Evolutionary conservation across 1,140 invertebrate species (phyloP).

Genomic region (Panulirus ornatus): DNA sequence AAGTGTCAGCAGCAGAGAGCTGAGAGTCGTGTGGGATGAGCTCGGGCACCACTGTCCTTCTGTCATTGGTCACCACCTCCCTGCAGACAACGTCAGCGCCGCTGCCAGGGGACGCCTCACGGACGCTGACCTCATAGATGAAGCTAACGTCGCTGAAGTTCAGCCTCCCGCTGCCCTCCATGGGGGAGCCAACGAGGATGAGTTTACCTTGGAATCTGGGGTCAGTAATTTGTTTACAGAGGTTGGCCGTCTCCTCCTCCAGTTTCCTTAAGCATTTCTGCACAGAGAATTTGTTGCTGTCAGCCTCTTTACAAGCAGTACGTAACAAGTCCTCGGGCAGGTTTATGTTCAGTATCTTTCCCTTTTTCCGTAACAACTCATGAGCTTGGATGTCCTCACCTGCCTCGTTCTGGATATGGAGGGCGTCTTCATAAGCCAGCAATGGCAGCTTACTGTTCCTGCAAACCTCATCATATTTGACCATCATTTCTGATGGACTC

Average conservation of each 20-base stretch:
- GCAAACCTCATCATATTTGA: neutral
- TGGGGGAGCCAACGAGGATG: neutral
- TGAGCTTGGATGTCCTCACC: neutral
- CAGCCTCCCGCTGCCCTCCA: neutral
- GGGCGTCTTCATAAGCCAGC: neutral
- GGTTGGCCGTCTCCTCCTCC: neutral
- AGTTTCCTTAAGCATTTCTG: neutral
- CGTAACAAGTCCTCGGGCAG: neutral
- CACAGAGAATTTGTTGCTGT: neutral
- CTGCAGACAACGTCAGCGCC: too few species aligned
- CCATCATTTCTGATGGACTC: neutral
- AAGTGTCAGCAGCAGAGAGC: neutral
- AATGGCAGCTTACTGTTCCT: neutral
- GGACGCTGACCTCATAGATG: neutral
- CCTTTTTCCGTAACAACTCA: neutral
- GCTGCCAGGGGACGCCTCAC: neutral
- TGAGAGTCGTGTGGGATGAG: neutral
- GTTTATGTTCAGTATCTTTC: neutral
- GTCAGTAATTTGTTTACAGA: neutral
- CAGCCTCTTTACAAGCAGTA: neutral
- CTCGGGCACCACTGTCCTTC: neutral
- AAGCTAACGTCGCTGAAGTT: neutral
- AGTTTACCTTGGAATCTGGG: slow-evolving; percentile 1
- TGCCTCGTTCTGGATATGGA: neutral
- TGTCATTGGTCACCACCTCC: neutral